A percentile compares a stretch with the other conserved stretches of the same genome.
Evolutionary conservation across 2,113 vertebrate species (phyloP).

Genomic region (Salvelinus alpinus): DNA sequence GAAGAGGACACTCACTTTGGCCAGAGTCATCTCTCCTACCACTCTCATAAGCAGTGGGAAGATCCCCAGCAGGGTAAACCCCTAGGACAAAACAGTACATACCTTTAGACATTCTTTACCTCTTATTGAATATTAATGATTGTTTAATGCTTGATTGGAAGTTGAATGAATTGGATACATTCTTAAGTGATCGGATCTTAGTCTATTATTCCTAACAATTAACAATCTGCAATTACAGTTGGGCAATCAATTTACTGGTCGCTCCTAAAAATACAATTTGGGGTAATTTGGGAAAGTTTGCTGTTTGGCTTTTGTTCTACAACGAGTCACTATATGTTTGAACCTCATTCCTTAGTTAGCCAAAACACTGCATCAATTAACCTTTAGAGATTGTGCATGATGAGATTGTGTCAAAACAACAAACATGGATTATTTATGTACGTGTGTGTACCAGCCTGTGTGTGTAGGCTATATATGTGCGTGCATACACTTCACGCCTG

Average conservation of each 20-base stretch:
- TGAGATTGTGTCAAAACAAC: conserved; percentile 28
- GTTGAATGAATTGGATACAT: no score
- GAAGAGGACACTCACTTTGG: conserved; percentile 46
- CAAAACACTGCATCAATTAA: conserved; percentile 46
- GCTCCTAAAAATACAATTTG: no score
- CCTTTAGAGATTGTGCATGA: conserved; percentile 35
- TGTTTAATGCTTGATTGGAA: no score
- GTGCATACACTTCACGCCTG: background rate
- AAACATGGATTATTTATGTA: conserved; percentile 19
- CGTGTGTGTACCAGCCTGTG: conserved; percentile 16
- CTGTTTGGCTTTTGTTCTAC: no score
- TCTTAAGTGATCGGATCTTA: no score
- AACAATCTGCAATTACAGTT: no score
- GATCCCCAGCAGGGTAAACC: conserved; percentile 46
- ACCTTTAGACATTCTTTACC: no score
- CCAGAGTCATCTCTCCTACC: conserved; percentile 52
- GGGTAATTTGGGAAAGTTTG: no score
- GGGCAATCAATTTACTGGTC: no score
- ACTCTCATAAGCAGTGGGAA: conserved; percentile 53
- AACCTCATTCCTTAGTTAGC: conserved; percentile 13
- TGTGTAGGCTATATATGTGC: background rate
- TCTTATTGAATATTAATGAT: no score
- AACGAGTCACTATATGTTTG: background rate
- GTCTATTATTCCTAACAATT: no score
- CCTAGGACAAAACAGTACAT: conserved; percentile 24